Base-by-base conservation (phyloP, 2,797 vertebrate species). In the Trachops cirrhosus region DNA sequence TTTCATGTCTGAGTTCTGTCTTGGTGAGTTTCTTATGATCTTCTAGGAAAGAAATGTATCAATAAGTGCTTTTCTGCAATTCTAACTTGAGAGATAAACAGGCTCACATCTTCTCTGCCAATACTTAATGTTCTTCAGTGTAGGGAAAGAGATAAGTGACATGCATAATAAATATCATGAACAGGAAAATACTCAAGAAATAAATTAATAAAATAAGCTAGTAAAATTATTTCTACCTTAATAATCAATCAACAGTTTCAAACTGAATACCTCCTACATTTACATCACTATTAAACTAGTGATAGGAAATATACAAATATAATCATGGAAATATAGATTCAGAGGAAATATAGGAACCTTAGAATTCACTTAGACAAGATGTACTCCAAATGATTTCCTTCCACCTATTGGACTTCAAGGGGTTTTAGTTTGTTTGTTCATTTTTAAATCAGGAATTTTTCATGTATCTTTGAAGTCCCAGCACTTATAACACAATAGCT, bases 11-110 rank as follows among this genome's bases (percentile, higher is more conserved):
- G 22, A 46, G 34, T 73, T 57, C 64, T 79, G 26, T 89, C 50
- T 86, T 59, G 48, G 68, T 83, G 75, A 73, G 29, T 74, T 73
- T 48, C n/a, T 88, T 73, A 93, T 26, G 52, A 3, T 64, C 32
- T 91, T 67, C 88, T n/a, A 52, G 62, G 37, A 86, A 78, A 78
- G 24, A 7, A 82, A 79, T 62, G 64, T 79, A 26, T 78, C 82
- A 91, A 87, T 93, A 78, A 82, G 32, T 54, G 32, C 26, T 83
- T 89, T 78, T 92, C 75, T 96, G 57, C 89, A 91, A 70, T 68
- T 89, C 64, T 46, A 89, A 50, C 46, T 83, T 52, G 48, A 83
- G 32, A 93, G 57, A 59, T 93, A 89, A 75, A 52, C 6, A 80
- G 29, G 59, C 37, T 73, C 34, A 34, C 34, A 52, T 46, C 24